Conservation (phyloP, 2,888 invertebrate genomes). For the Trichogramma evanescens region DNA sequence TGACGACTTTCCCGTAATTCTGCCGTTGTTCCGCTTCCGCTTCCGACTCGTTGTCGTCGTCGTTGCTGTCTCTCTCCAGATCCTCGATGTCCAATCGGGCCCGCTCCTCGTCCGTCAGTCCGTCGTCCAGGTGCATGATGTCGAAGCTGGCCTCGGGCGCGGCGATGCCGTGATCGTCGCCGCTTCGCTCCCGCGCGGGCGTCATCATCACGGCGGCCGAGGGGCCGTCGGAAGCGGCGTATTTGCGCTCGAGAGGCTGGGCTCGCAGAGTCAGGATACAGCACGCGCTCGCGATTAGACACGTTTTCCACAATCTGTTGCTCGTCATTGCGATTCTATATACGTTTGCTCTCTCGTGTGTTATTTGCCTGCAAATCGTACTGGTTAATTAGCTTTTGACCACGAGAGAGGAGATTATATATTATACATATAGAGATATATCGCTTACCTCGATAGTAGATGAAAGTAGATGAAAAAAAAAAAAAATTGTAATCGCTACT, state of each 20-base stretch:
- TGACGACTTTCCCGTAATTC: slow-evolving; percentile 51
- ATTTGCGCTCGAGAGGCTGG: no score
- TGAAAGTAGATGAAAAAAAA: no score
- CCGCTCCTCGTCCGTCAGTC: no score
- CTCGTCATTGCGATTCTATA: no score
- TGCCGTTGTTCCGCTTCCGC: slow-evolving; percentile 53
- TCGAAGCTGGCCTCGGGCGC: neutral
- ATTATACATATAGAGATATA: no score
- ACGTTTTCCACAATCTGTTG: neutral
- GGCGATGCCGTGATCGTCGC: neutral
- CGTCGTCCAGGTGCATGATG: no score
- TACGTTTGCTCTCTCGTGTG: neutral
- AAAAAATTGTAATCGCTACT: no score
- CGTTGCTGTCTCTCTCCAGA: slow-evolving; percentile 41
- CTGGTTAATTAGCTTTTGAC: neutral
- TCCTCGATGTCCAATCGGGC: neutral
- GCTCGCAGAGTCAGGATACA: slow-evolving; percentile 3
- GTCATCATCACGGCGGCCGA: no score
- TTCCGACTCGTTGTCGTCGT: slow-evolving; percentile 48
- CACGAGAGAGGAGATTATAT: no score
- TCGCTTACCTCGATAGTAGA: no score
- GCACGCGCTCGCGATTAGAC: slow-evolving; percentile 6
- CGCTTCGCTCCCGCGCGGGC: no score
- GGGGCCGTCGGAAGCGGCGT: no score
- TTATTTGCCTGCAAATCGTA: neutral